These are phyloP conservation scores for Drosophila antonietae DNA, from an alignment of 2,888 invertebrate species.

Conservation along the genomic window DNA sequence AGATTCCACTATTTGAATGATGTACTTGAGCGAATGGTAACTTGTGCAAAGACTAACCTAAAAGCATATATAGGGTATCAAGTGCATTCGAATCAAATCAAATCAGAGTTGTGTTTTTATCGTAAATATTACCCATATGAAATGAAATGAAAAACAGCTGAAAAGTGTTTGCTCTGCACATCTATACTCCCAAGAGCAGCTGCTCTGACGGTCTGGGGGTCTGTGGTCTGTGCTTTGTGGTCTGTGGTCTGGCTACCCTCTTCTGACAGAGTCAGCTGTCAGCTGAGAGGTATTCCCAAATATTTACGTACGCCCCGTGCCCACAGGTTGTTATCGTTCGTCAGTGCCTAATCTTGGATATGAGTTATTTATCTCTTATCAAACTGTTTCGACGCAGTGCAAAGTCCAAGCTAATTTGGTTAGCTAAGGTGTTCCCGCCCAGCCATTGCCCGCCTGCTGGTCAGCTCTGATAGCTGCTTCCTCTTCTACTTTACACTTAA, in stretches of 20 bases:
- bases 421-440: background rate
- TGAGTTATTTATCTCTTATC: slow-evolving; percentile 9
- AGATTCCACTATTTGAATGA: too few relatives aligned
- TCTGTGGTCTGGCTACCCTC: background rate
- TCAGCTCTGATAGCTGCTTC: background rate
- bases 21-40: too few relatives aligned
- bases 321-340: slow-evolving; percentile 28
- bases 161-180: background rate
- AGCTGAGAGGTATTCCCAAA: slow-evolving; percentile 28
- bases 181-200: background rate
- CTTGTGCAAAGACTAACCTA: background rate
- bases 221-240: background rate
- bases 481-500: background rate
- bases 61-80: background rate
- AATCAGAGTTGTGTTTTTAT: background rate
- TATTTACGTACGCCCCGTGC: slow-evolving; percentile 32
- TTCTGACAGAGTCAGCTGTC: slow-evolving; percentile 26
- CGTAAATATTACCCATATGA: background rate
- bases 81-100: background rate
- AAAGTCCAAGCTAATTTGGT: slow-evolving; percentile 43
- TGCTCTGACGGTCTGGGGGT: background rate
- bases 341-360: slow-evolving; percentile 30
- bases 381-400: slow-evolving; percentile 35
- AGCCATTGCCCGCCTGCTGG: slow-evolving; percentile 9
- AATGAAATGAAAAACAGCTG: background rate